A percentile compares a stretch with the other conserved stretches of the same genome.
phyloP scores from a whole-genome alignment of 2,888 invertebrate genomes.

The Agonopterix arenella region DNA sequence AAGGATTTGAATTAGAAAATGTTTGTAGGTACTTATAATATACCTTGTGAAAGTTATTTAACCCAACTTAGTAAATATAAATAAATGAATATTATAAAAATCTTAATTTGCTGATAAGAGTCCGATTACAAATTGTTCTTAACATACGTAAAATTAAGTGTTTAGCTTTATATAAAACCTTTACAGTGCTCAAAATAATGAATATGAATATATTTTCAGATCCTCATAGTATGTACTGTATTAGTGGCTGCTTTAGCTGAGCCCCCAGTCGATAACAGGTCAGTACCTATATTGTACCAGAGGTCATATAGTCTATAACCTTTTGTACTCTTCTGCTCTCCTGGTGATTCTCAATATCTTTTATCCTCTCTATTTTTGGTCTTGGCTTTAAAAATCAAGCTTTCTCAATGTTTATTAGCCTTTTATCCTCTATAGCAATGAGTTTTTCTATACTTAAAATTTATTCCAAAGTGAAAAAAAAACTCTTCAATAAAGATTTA shows the following conservation, averaged over 20 bases:
- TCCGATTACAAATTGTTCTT: background rate
- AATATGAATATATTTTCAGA: constrained; percentile 29
- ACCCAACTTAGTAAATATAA: background rate
- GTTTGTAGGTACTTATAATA: background rate
- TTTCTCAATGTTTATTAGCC: too few relatives aligned
- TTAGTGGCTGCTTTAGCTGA: constrained; percentile 42
- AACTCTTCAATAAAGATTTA: too few relatives aligned
- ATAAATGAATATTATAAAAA: background rate
- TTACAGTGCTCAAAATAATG: background rate
- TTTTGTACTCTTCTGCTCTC: too few relatives aligned
- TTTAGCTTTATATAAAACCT: background rate
- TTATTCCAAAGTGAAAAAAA: too few relatives aligned
- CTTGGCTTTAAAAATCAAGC: too few relatives aligned
- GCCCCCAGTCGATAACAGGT: constrained; percentile 57
- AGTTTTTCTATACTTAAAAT: too few relatives aligned
- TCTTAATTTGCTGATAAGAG: background rate
- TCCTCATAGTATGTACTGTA: constrained; percentile 30
- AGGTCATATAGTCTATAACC: too few relatives aligned
- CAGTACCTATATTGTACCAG: constrained; percentile 3
- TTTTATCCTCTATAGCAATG: too few relatives aligned
- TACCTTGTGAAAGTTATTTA: background rate
- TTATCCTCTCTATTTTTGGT: too few relatives aligned
- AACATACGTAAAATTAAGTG: background rate
- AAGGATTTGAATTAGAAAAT: too few relatives aligned
- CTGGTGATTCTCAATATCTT: too few relatives aligned